Conservation (phyloP, 2,113 vertebrate genomes). For the Ibidorhyncha struthersii region DNA sequence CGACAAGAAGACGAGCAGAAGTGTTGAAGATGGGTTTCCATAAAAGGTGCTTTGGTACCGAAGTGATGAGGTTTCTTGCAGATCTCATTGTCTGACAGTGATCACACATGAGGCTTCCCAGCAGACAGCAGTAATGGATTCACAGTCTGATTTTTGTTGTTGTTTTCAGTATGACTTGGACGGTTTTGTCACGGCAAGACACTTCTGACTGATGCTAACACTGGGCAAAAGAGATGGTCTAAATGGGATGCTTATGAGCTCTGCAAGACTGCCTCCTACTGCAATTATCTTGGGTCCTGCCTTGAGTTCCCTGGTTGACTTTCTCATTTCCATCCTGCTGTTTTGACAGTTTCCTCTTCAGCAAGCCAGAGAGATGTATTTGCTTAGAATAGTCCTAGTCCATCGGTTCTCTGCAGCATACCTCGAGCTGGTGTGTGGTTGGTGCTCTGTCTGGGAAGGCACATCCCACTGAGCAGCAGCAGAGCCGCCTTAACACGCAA, state of each 20-base stretch:
- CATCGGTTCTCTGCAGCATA: rapidly evolving
- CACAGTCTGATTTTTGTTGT: background rate
- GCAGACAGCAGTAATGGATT: background rate
- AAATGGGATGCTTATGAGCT: background rate
- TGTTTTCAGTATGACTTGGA: background rate
- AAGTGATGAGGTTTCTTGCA: background rate
- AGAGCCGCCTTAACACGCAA: background rate
- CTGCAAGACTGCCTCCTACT: background rate
- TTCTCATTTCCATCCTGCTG: background rate
- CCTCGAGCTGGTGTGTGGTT: background rate
- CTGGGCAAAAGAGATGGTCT: background rate
- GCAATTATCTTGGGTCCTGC: background rate
- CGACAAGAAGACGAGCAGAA: background rate
- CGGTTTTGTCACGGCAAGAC: background rate
- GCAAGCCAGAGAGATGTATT: background rate
- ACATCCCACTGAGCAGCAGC: background rate
- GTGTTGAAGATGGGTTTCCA: background rate
- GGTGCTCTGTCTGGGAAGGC: no score
- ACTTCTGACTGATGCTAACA: background rate
- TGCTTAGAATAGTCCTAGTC: background rate
- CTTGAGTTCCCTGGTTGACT: background rate
- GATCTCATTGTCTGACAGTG: background rate
- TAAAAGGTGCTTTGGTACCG: background rate
- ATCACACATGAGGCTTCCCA: background rate
- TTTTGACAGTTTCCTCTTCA: background rate